Conservation (phyloP, 2,113 vertebrate species). For the Pterocles burchelli region DNA sequence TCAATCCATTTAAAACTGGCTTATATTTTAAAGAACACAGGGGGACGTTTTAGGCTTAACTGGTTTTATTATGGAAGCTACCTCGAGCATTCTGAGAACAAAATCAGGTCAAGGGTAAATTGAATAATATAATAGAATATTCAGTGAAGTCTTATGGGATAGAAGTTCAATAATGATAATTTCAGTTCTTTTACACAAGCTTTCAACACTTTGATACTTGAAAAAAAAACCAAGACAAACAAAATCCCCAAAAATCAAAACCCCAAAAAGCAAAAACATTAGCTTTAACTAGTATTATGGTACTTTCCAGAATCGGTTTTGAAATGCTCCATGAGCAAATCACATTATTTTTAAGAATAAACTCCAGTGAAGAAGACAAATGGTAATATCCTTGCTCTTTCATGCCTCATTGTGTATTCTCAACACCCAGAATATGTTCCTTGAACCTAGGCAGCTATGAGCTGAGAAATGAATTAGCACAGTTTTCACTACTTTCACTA, state of each 20-base stretch:
- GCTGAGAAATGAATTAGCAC: neutral
- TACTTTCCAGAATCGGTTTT: neutral
- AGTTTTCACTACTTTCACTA: neutral
- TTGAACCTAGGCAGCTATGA: neutral
- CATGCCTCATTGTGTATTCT: neutral
- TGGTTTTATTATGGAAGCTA: neutral
- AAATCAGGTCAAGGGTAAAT: conserved; percentile 42
- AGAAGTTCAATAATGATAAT: neutral
- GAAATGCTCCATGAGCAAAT: neutral
- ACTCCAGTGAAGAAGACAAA: neutral
- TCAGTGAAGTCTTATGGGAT: neutral
- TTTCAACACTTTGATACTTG: neutral
- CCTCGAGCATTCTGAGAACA: conserved; percentile 3
- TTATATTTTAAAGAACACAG: neutral
- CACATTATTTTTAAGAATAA: neutral
- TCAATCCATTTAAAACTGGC: neutral
- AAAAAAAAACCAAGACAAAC: neutral
- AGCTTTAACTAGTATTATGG: neutral
- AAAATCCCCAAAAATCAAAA: no score
- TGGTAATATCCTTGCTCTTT: neutral
- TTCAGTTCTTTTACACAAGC: neutral
- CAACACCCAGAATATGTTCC: neutral
- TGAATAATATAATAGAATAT: conserved; percentile 37
- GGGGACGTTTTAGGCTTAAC: neutral
- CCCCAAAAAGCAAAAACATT: neutral